phyloP scores from a whole-genome alignment of 1,140 invertebrate species.

The Drosophila willistoni region DNA sequence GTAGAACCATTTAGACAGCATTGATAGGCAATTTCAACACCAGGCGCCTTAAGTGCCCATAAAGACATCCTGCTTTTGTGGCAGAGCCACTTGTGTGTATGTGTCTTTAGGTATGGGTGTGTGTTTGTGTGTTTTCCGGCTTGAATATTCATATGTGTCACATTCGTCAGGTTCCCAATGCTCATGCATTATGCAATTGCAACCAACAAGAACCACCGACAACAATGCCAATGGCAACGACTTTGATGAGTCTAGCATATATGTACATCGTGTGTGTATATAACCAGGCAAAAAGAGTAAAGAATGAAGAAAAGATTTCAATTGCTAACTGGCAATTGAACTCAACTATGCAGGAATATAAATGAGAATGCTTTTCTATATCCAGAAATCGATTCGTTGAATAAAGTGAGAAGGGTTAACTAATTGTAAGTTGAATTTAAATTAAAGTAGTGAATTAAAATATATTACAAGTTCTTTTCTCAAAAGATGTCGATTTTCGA shows the following conservation, averaged over 20 bases:
- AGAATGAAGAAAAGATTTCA: conserved; percentile 41
- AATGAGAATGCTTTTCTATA: conserved; percentile 1
- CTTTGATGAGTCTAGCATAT: conserved; percentile 22
- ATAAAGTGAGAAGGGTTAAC: conserved; percentile 26
- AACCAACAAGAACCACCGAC: conserved; percentile 36
- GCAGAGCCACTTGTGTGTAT: conserved; percentile 51
- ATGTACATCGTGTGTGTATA: background rate
- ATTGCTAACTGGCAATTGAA: conserved; percentile 38
- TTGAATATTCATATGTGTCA: conserved; percentile 69
- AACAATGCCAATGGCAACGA: conserved; percentile 45
- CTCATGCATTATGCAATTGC: conserved; percentile 73
- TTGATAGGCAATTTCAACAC: conserved; percentile 27
- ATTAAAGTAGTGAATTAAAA: background rate
- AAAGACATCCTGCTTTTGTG: conserved; percentile 55
- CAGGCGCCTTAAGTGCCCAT: conserved; percentile 33
- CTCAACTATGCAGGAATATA: conserved; percentile 13
- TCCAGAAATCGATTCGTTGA: conserved; percentile 34
- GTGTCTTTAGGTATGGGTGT: conserved; percentile 2
- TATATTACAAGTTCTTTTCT: background rate
- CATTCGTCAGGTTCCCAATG: conserved; percentile 31
- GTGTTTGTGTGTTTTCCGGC: conserved; percentile 28
- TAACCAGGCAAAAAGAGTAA: conserved; percentile 26
- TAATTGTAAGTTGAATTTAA: background rate
- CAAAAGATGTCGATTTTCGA: too few relatives aligned
- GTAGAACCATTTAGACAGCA: conserved; percentile 17